A percentile compares a stretch with the other conserved stretches of the same genome.
phyloP scores from a whole-genome alignment of 1,140 invertebrate species.

The Lucilia cuprina region DNA sequence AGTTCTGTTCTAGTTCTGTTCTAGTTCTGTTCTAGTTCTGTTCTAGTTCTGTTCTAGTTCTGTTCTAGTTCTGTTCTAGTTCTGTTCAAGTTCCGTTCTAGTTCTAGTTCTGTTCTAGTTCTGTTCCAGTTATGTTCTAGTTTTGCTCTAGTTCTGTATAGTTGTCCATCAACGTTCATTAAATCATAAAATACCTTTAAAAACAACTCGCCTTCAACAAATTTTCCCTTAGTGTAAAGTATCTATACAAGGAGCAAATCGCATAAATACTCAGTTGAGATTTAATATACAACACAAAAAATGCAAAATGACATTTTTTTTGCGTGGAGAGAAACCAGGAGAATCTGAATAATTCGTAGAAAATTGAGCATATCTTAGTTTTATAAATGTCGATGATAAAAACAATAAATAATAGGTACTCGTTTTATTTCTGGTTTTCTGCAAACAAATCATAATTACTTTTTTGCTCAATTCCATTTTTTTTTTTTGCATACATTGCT shows the following conservation, averaged over 20 bases:
- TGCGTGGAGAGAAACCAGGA: background rate
- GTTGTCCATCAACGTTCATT: no score
- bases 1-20: no score
- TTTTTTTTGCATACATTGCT: background rate
- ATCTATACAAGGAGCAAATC: background rate
- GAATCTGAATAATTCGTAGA: background rate
- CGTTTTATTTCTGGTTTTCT: background rate
- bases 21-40: no score
- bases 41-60: no score
- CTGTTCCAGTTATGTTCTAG: no score
- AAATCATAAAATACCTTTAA: no score
- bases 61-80: no score
- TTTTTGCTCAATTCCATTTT: background rate
- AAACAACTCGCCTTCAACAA: no score
- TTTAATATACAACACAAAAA: background rate
- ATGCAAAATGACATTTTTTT: background rate
- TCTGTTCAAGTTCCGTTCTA: no score
- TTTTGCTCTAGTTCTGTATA: no score
- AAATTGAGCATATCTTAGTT: background rate
- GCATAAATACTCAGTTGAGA: background rate
- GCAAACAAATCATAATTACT: background rate
- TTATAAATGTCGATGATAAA: background rate
- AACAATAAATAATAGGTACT: slow-evolving; percentile 4
- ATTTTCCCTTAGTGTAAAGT: no score
- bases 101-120: no score